These are phyloP conservation scores for Papilio helenus DNA, from an alignment of 1,140 invertebrate genomes.

Conservation along the genomic window DNA sequence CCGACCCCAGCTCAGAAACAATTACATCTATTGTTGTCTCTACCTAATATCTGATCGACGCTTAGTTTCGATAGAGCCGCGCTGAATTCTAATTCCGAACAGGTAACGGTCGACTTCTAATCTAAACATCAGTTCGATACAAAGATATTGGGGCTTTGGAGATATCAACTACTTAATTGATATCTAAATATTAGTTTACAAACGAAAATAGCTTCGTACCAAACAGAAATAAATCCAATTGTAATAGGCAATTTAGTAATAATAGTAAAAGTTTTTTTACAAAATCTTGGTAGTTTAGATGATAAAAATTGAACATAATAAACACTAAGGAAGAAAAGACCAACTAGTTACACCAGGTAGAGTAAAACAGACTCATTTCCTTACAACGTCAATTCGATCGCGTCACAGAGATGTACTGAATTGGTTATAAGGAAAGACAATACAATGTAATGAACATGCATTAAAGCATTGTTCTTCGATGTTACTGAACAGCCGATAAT, in stretches of 20 bases:
- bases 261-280: too few relatives aligned
- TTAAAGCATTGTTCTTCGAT: conserved; percentile 22
- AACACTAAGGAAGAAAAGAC: background rate
- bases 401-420: conserved; percentile 1
- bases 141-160: background rate
- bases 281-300: background rate
- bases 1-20: conserved; percentile 50
- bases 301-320: background rate
- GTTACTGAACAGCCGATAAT: conserved; percentile 9
- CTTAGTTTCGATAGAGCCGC: conserved; percentile 35
- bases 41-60: conserved; percentile 63
- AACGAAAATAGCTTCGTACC: background rate
- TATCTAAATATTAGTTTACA: background rate
- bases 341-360: background rate
- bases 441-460: conserved; percentile 23
- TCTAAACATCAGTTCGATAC: background rate
- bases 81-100: conserved; percentile 21
- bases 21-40: conserved; percentile 68
- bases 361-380: background rate
- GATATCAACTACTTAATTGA: background rate
- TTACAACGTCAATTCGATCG: conserved; percentile 23
- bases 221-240: background rate
- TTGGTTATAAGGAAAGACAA: conserved; percentile 18
- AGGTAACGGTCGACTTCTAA: conserved; percentile 5
- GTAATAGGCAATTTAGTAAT: background rate